Conservation (phyloP, 1,140 invertebrate species). For the Hyphantria cunea region DNA sequence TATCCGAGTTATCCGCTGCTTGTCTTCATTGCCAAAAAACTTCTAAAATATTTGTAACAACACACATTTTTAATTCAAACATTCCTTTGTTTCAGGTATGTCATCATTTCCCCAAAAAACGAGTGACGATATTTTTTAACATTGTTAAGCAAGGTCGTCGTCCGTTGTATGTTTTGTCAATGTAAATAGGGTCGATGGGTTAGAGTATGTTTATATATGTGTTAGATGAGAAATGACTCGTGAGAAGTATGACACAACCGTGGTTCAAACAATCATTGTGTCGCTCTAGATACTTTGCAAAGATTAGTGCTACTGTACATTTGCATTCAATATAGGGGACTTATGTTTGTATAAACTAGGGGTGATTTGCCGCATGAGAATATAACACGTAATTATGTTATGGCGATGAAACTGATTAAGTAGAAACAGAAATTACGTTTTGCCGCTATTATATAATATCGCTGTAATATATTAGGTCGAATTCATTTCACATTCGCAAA, state of each 20-base stretch:
- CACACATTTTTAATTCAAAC: constrained; percentile 3
- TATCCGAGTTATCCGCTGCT: no score
- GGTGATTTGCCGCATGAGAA: neutral
- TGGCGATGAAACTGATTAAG: neutral
- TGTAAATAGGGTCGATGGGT: constrained; percentile 35
- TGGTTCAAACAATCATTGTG: constrained; percentile 42
- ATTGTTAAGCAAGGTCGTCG: constrained; percentile 19
- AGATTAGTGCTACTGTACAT: constrained; percentile 7
- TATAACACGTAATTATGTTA: neutral
- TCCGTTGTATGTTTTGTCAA: constrained; percentile 32
- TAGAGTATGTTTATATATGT: constrained; percentile 32
- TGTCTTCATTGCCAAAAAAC: no score
- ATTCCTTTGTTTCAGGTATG: constrained; percentile 39
- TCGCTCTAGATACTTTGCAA: neutral
- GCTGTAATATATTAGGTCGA: no score
- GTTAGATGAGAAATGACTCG: constrained; percentile 49
- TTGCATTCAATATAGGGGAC: constrained; percentile 6
- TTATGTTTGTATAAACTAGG: neutral
- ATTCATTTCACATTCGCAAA: no score
- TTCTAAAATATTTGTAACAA: no score
- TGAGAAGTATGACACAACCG: constrained; percentile 37
- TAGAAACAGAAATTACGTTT: no score
- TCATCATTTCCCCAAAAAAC: constrained; percentile 12
- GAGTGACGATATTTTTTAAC: constrained; percentile 7
- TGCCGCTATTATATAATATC: no score